Percentiles rank a stretch among this genome's conserved stretches.
Evolutionary conservation across 2,113 vertebrate genomes (phyloP).

Genomic region (Orycteropus afer): DNA sequence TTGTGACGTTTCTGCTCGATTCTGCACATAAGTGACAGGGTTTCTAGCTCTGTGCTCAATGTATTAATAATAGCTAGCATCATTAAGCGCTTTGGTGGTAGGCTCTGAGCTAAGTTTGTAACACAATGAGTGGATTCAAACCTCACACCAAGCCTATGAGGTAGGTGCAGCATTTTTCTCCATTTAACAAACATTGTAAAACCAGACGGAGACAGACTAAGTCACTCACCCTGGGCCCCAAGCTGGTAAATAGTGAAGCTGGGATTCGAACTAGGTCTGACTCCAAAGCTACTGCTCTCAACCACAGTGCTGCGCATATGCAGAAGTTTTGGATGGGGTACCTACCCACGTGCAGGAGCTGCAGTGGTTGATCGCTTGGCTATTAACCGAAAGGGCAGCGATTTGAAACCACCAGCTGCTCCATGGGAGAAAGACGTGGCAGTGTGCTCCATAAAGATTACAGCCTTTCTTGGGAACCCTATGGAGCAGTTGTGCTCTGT

Average conservation of each 20-base stretch:
- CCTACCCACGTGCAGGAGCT: not conserved
- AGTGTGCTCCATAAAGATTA: not conserved
- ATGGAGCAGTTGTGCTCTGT: not conserved
- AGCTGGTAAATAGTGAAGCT: not conserved
- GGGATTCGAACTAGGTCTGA: not conserved
- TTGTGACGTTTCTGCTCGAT: slow-evolving; percentile 21
- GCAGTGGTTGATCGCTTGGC: not conserved
- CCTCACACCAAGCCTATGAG: not conserved
- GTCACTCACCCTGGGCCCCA: not conserved
- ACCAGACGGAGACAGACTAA: not conserved
- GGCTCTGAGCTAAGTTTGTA: not conserved
- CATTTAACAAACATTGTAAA: not conserved
- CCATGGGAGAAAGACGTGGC: not conserved
- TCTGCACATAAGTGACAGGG: not conserved
- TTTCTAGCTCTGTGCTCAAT: slow-evolving; percentile 26
- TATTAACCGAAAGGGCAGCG: not conserved
- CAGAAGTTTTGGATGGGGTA: not conserved
- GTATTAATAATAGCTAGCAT: not conserved
- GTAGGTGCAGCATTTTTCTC: not conserved
- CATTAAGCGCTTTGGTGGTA: not conserved
- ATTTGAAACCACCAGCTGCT: not conserved
- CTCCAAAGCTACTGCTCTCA: not conserved
- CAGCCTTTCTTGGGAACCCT: not conserved
- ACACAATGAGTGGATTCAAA: not conserved
- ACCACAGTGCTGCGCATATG: not conserved